Conservation (phyloP, 2,888 invertebrate genomes). For the Selenia dentaria region DNA sequence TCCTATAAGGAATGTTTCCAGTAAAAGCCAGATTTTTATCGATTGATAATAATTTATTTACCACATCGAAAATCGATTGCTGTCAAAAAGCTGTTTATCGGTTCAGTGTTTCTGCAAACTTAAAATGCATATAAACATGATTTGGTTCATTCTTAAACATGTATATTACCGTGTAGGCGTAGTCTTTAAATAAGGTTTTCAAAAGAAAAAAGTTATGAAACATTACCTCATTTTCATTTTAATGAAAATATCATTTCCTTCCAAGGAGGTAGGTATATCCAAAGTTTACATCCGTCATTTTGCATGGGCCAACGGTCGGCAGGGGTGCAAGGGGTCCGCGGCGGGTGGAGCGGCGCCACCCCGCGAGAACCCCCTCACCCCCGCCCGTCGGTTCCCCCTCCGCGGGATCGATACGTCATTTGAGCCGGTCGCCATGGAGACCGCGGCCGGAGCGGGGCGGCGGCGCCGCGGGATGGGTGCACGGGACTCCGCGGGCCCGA, state of each 20-base stretch:
- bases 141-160: background rate
- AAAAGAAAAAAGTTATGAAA: conserved; percentile 54
- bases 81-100: too few relatives aligned
- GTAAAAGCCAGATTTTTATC: too few relatives aligned
- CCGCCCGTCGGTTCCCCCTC: conserved; percentile 46
- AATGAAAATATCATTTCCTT: conserved; percentile 83
- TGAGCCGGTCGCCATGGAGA: conserved; percentile 84
- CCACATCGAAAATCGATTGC: too few relatives aligned
- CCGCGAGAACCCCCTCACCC: conserved; percentile 58
- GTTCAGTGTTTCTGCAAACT: too few relatives aligned
- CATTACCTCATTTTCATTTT: conserved; percentile 78
- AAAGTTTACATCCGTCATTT: conserved; percentile 85
- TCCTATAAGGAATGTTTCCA: too few relatives aligned
- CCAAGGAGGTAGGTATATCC: conserved; percentile 81
- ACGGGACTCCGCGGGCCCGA: conserved; percentile 64
- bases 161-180: background rate
- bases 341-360: conserved; percentile 80
- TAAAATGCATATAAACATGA: too few relatives aligned
- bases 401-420: conserved; percentile 85
- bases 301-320: conserved; percentile 83
- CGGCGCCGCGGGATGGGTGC: conserved; percentile 79
- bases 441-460: conserved; percentile 83
- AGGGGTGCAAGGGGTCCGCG: conserved; percentile 71
- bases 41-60: too few relatives aligned
- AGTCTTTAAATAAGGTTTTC: conserved; percentile 5